A percentile compares a stretch with the other conserved stretches of the same genome.
Conservation (phyloP, 2,113 vertebrate genomes). For the Ginglymostoma cirratum region DNA sequence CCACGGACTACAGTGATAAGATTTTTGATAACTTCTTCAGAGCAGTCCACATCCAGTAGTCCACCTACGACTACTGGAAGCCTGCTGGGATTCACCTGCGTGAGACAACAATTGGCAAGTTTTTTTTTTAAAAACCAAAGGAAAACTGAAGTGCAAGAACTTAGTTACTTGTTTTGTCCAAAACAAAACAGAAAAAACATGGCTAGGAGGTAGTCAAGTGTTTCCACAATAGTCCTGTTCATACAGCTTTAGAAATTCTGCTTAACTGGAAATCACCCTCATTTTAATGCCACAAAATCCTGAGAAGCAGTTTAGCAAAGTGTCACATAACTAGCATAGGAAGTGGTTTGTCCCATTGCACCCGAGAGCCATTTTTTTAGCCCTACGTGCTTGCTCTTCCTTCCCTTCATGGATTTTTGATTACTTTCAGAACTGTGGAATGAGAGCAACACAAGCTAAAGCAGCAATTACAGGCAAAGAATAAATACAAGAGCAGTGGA, state of each 20-base stretch:
- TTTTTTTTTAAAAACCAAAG: neutral
- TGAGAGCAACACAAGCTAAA: neutral
- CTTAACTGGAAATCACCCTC: too few relatives aligned
- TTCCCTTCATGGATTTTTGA: neutral
- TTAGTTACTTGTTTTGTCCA: neutral
- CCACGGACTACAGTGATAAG: slow-evolving; percentile 83
- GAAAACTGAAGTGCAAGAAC: neutral
- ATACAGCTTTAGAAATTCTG: neutral
- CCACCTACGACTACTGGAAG: slow-evolving; percentile 84
- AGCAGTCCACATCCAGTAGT: slow-evolving; percentile 83
- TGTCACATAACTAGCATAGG: too few relatives aligned
- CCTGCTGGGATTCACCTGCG: slow-evolving; percentile 83
- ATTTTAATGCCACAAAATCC: too few relatives aligned
- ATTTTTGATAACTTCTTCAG: slow-evolving; percentile 87
- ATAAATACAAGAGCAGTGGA: too few relatives aligned
- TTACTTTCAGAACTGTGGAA: too few relatives aligned
- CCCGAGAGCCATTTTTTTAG: too few relatives aligned
- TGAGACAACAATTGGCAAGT: neutral
- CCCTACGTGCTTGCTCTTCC: too few relatives aligned
- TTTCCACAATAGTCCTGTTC: neutral
- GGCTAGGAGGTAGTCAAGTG: neutral
- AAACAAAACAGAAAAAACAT: neutral
- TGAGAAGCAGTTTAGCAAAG: too few relatives aligned
- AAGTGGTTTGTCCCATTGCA: too few relatives aligned
- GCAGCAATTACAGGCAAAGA: neutral